These are phyloP conservation scores for Triplophysa dalaica DNA, from an alignment of 2,113 vertebrate genomes.

Conservation along the genomic window DNA sequence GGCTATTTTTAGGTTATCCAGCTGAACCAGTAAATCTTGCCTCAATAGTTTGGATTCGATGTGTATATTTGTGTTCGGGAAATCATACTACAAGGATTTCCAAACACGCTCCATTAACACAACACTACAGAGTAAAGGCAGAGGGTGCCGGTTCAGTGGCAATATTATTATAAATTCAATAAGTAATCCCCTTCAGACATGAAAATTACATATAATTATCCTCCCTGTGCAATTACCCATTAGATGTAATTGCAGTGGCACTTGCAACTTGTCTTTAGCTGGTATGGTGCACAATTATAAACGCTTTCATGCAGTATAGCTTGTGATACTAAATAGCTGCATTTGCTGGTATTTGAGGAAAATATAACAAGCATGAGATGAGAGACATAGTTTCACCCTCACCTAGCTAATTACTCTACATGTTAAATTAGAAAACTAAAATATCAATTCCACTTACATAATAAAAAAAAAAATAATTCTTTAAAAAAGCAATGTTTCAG, in stretches of 20 bases:
- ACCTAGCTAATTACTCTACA: constrained; percentile 35
- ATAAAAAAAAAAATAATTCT: constrained; percentile 31
- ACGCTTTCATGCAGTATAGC: constrained; percentile 3
- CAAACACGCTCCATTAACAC: constrained; percentile 40
- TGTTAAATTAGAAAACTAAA: constrained; percentile 40
- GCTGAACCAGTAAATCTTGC: constrained; percentile 12
- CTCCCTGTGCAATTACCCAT: constrained; percentile 53
- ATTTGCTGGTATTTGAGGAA: constrained; percentile 19
- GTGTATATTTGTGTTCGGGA: not conserved
- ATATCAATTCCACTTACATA: constrained; percentile 26
- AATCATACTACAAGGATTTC: constrained; percentile 24
- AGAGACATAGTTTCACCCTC: not conserved
- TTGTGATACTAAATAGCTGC: not conserved
- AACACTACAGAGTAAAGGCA: constrained; percentile 22
- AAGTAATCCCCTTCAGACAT: constrained; percentile 53
- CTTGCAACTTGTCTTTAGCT: constrained; percentile 43
- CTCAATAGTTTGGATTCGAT: not conserved
- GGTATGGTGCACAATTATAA: constrained; percentile 16
- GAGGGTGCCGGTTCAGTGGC: constrained; percentile 28
- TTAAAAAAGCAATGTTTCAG: not conserved
- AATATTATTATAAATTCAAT: constrained; percentile 55
- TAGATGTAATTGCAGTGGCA: constrained; percentile 52
- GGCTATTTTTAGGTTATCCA: not conserved
- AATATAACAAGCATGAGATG: not conserved
- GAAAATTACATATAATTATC: constrained; percentile 59